Conservation (phyloP, 2,113 vertebrate species). For the Bagarius yarrelli region DNA sequence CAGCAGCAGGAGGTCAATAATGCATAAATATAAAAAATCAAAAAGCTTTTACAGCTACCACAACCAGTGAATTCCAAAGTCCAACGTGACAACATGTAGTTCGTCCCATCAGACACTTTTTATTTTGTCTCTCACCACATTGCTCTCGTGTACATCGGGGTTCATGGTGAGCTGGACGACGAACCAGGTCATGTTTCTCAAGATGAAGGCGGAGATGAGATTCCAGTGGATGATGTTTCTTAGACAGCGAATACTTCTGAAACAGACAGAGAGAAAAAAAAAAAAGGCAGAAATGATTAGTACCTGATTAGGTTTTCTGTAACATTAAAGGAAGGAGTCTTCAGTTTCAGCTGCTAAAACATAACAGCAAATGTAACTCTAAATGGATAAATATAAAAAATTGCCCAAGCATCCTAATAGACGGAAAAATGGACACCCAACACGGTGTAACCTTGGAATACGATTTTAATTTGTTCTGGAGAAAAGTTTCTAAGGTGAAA, state of each 20-base stretch:
- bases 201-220: constrained; percentile 84
- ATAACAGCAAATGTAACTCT: too few relatives aligned
- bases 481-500: too few relatives aligned
- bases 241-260: constrained; percentile 84
- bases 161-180: constrained; percentile 85
- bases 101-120: not conserved
- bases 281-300: not conserved
- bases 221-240: constrained; percentile 92
- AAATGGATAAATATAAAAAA: too few relatives aligned
- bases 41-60: not conserved
- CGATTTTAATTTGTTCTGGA: too few relatives aligned
- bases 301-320: not conserved
- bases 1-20: constrained; percentile 18
- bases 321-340: not conserved
- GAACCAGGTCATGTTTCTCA: constrained; percentile 83
- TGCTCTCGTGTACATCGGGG: constrained; percentile 82
- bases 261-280: not conserved
- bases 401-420: too few relatives aligned
- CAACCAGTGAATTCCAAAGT: not conserved
- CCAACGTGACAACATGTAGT: not conserved
- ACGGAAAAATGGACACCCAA: too few relatives aligned
- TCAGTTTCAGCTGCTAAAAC: not conserved
- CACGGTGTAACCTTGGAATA: too few relatives aligned
- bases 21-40: constrained; percentile 23
- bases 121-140: constrained; percentile 69